Evolutionary conservation across 2,113 vertebrate genomes (phyloP).

Genomic region (Platichthys stellatus): DNA sequence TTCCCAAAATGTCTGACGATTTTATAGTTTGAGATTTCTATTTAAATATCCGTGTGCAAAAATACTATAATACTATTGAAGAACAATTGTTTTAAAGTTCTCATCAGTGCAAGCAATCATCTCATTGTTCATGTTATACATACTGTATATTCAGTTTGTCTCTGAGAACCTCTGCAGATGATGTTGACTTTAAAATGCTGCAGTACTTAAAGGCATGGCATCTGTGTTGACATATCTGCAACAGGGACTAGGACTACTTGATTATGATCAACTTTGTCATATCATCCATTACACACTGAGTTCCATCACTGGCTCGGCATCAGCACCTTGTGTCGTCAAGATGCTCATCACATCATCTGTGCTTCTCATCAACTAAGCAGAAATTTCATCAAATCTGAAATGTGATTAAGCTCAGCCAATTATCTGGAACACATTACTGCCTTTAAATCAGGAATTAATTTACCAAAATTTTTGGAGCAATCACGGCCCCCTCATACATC

Average conservation of each 20-base stretch:
- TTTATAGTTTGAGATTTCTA: too few species aligned
- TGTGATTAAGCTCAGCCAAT: slow-evolving; percentile 3
- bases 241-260: too few species aligned
- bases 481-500: neutral
- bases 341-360: neutral
- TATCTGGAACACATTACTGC: neutral
- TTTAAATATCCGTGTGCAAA: too few species aligned
- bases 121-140: too few species aligned
- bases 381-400: slow-evolving; percentile 8
- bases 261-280: neutral
- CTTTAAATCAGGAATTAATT: slow-evolving; percentile 5
- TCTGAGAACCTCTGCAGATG: too few species aligned
- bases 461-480: neutral
- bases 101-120: too few species aligned
- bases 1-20: too few species aligned
- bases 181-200: neutral
- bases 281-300: neutral
- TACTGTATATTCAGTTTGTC: too few species aligned
- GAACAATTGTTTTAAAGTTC: too few species aligned
- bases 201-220: neutral
- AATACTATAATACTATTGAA: too few species aligned
- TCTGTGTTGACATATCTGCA: too few species aligned
- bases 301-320: neutral
- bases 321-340: neutral
- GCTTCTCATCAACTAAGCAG: neutral